Evolutionary conservation across 2,888 invertebrate genomes (phyloP).

Genomic region (Epinotia nisella): DNA sequence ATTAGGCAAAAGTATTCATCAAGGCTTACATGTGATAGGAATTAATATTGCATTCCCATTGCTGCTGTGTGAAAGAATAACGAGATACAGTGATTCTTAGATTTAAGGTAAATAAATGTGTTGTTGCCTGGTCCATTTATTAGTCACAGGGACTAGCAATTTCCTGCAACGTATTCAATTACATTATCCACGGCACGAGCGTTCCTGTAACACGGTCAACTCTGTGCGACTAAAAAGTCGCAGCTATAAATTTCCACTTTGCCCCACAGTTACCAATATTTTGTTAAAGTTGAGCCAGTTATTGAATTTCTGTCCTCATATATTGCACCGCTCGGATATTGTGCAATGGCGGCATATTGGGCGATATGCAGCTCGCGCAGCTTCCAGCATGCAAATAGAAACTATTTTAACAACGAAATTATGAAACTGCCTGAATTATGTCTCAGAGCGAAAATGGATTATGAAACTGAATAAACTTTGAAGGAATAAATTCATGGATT

Average conservation of each 20-base stretch:
- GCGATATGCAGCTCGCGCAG: conserved; percentile 17
- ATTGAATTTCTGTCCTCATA: conserved; percentile 52
- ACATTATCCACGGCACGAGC: conserved; percentile 5
- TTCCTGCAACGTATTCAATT: neutral
- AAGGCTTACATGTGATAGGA: too few species aligned
- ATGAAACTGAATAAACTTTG: too few species aligned
- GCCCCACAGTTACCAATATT: conserved; percentile 52
- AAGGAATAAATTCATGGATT: too few species aligned
- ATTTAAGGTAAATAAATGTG: too few species aligned
- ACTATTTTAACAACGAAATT: conserved; percentile 14
- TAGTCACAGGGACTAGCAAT: neutral
- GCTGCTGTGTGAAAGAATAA: too few species aligned
- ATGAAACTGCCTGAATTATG: neutral
- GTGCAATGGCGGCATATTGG: conserved; percentile 36
- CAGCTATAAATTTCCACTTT: conserved; percentile 54
- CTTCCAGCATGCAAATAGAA: conserved; percentile 24
- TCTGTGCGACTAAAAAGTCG: conserved; percentile 52
- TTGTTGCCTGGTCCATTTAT: too few species aligned
- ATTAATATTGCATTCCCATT: too few species aligned
- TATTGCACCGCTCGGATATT: conserved; percentile 35
- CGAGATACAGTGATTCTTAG: too few species aligned
- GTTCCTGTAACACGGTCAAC: conserved; percentile 47
- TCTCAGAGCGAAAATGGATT: neutral
- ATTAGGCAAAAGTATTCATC: too few species aligned
- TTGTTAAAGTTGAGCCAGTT: conserved; percentile 55